phyloP scores from a whole-genome alignment of 2,113 vertebrate genomes.

The Sprattus sprattus region DNA sequence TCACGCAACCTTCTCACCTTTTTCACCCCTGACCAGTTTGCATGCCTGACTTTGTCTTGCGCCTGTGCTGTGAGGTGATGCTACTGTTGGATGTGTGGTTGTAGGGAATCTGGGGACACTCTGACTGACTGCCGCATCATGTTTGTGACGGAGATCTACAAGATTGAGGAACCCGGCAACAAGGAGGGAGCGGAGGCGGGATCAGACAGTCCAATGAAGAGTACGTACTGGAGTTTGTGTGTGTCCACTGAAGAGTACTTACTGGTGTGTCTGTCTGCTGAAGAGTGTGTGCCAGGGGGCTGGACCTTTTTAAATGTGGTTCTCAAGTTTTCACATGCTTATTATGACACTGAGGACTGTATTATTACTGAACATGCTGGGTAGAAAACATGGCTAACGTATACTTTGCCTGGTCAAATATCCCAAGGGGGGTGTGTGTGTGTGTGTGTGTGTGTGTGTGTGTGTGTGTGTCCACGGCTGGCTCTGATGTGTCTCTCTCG shows the following conservation, averaged over 20 bases:
- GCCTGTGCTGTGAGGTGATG: neutral
- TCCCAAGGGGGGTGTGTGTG: neutral
- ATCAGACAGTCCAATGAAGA: constrained; percentile 76
- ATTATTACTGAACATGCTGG: too few relatives aligned
- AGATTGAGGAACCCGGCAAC: constrained; percentile 86
- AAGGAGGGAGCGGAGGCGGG: constrained; percentile 64
- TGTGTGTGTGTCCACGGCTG: constrained; percentile 1
- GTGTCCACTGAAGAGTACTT: neutral
- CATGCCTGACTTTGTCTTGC: too few relatives aligned
- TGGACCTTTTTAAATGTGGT: too few relatives aligned
- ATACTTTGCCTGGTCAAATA: neutral
- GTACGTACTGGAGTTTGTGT: constrained; percentile 65
- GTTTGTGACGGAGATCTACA: constrained; percentile 93
- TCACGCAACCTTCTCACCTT: too few relatives aligned
- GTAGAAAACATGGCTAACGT: too few relatives aligned
- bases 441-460: neutral
- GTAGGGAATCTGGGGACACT: constrained; percentile 81
- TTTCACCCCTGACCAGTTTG: too few relatives aligned
- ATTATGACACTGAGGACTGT: too few relatives aligned
- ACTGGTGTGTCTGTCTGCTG: constrained; percentile 25
- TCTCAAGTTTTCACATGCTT: too few relatives aligned
- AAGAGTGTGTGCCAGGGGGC: too few relatives aligned
- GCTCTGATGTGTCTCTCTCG: too few relatives aligned
- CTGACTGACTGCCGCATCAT: constrained; percentile 87
- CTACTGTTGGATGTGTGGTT: neutral